Base-by-base conservation (phyloP, 2,113 vertebrate species). In the Cyprinodon brontotheroides region DNA sequence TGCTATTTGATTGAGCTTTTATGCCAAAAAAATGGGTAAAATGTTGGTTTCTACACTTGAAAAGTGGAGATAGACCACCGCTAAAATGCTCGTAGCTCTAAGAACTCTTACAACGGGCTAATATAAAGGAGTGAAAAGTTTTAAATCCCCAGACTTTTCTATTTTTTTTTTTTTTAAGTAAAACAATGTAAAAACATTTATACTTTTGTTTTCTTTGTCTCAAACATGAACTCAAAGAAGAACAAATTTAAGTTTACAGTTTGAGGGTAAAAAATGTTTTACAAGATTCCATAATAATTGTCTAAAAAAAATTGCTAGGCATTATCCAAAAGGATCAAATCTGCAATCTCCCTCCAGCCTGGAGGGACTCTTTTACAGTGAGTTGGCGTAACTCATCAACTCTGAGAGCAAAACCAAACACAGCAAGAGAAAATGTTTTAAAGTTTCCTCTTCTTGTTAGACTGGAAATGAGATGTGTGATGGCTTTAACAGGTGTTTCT, bases 401-500 rank as follows among this genome's bases (percentile, higher is more conserved):
- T 74, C 13, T 77, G 10, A 47, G 22, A 17, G 70, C 62, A 72
- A 68, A 86, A 78, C 63, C 65, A 81, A 89, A 80, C 73, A 83
- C 0, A 43, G 59, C 59, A 71, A 20, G 6, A 76, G 73, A 67
- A 61, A 76, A 68, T 79, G 74, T 80, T 79, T 78, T 68, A 14
- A 77, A 87, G 78, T 85, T 59, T 43, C 68, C 74, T 84, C 65
- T 36, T 69, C 75, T 73, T 14, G 69, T 71, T 48, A 5, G 65
- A 63, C 63, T 4, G 68, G 68, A 81, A 89, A 82, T 75, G 67
- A 75, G 22, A 72, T 2, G 74, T 74, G 59, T 65, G 68, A 90
- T 84, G 77, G 77, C 45, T 85, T 83, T 63, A 89, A 62, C 89
- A 86, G 80, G 79, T 87, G 83, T 66, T 65, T 78, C 67, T 72